Evolutionary conservation across 2,113 vertebrate genomes (phyloP).

Genomic region (Rutilus rutilus): DNA sequence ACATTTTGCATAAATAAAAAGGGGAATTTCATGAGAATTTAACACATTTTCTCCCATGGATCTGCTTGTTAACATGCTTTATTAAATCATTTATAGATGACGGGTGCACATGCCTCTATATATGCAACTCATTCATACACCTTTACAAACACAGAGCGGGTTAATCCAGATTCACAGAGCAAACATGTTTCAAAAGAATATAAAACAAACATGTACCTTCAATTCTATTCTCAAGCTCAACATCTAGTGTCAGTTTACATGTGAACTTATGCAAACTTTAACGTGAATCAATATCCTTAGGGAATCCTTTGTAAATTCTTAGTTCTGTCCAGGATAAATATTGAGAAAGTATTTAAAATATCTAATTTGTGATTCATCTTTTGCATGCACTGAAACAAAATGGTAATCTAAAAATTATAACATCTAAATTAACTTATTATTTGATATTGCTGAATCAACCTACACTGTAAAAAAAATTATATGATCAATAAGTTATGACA

Average conservation of each 20-base stretch:
- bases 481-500: too few species aligned
- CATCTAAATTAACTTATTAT: too few species aligned
- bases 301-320: too few species aligned
- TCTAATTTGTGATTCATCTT: background rate
- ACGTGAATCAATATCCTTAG: too few species aligned
- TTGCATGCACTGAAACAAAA: background rate
- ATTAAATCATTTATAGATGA: background rate
- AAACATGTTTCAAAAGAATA: background rate
- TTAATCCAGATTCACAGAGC: slow-evolving; percentile 11
- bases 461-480: too few species aligned
- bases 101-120: background rate
- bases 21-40: background rate
- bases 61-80: background rate
- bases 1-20: background rate
- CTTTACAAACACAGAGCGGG: background rate
- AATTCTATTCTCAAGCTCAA: background rate
- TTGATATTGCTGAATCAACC: too few species aligned
- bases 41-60: background rate
- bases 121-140: background rate
- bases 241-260: background rate
- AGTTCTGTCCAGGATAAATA: too few species aligned
- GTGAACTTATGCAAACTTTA: too few species aligned
- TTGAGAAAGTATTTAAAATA: too few species aligned
- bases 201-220: background rate
- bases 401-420: too few species aligned